Conservation (phyloP, 2,888 invertebrate genomes). For the Onchidella celtica region DNA sequence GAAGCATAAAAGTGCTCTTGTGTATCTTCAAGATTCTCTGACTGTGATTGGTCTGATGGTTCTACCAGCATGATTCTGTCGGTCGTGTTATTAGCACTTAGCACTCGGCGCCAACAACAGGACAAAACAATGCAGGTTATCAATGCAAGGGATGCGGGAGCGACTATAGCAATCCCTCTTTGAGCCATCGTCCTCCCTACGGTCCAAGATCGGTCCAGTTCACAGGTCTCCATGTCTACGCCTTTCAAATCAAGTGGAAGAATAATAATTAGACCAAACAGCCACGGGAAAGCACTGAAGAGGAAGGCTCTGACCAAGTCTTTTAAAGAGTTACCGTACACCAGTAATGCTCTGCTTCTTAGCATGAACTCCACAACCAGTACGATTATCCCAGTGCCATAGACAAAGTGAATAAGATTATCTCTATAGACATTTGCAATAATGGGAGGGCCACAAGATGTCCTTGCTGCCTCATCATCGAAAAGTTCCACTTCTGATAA, state of each 20-base stretch:
- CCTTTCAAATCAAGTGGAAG: not conserved
- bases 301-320: not conserved
- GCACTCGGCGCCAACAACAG: not conserved
- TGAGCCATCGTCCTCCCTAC: not conserved
- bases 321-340: not conserved
- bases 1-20: no score
- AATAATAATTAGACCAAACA: not conserved
- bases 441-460: not conserved
- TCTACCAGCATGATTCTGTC: no score
- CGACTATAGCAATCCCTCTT: not conserved
- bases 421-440: not conserved
- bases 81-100: not conserved
- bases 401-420: constrained; percentile 24
- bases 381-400: not conserved
- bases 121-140: not conserved
- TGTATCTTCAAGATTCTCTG: no score
- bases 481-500: not conserved
- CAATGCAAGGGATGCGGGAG: not conserved
- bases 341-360: not conserved
- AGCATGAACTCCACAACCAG: constrained; percentile 1
- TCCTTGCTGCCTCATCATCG: not conserved
- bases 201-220: fast-evolving
- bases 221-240: not conserved
- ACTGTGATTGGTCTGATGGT: no score
- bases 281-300: constrained; percentile 13